phyloP scores from a whole-genome alignment of 2,113 vertebrate species.

The Gobius niger region DNA sequence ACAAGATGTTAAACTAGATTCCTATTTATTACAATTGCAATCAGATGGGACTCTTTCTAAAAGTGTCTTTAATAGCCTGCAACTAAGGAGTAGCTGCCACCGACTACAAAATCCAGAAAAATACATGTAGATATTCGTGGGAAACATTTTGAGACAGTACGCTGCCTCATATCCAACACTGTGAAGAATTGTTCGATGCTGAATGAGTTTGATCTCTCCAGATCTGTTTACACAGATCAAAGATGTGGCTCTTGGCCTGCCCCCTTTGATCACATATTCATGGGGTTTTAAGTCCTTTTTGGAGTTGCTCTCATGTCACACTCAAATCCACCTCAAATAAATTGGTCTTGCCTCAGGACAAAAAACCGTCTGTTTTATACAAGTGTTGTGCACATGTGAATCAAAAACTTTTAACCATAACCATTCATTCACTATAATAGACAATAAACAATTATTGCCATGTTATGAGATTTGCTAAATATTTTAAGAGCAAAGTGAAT shows the following conservation, averaged over 20 bases:
- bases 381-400: neutral
- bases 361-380: neutral
- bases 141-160: neutral
- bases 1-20: neutral
- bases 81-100: neutral
- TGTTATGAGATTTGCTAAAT: too few species aligned
- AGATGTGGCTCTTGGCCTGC: conserved; percentile 13
- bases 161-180: conserved; percentile 15
- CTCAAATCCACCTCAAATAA: neutral
- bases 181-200: conserved; percentile 3
- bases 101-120: neutral
- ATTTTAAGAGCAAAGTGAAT: too few species aligned
- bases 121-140: neutral
- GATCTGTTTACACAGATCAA: conserved; percentile 28
- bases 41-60: neutral
- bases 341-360: neutral
- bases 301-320: neutral
- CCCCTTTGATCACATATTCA: conserved; percentile 22
- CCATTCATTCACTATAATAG: too few species aligned
- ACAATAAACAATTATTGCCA: too few species aligned
- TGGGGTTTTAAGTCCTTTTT: conserved; percentile 10
- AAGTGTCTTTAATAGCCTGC: neutral
- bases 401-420: neutral
- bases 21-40: neutral
- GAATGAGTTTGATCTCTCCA: conserved; percentile 21